Base-by-base conservation (phyloP, 1,140 invertebrate genomes). In the Lepidurus arcticus region DNA sequence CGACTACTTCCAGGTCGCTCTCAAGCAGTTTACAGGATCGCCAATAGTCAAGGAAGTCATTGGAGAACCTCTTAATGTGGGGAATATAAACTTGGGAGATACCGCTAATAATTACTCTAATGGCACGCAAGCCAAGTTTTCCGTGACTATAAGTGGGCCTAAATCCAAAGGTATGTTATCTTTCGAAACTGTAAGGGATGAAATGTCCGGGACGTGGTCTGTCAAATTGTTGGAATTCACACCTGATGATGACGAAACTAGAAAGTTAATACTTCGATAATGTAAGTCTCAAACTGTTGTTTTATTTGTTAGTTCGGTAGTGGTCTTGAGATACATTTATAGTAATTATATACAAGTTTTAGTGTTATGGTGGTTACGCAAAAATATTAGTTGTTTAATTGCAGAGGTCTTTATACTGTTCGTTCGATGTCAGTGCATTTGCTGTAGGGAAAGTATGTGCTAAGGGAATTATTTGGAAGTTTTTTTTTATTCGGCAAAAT, bases 51-150 rank as follows among this genome's bases (percentile, higher is more conserved):
- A 89, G 0, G 80, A 86, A 73, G 84, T 89, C 73, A 82, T 91
- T 53, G 90, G 90, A 16, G 88, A 91, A 82, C 90, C 90, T 0
- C 90, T 91, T 8, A 88, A 87, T 83, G 89, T 89, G 47, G 86
- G 84, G 26, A 85, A 84, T 21, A 87, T 90, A 76, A 88, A 90
- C 83, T 82, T 91, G 47, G 85, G 83, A 1, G 86, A 90, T 80
- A 80, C 78, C 7, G 82, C 84, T 79, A 87, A 87, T 74, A 90
- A 90, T 83, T 87, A 82, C 79, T 86, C 86, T 79, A 85, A 89
- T 81, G 85, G 83, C 9, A 81, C 84, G 13, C 82, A 80, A 10
- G 90, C 89, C 8, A 85, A 87, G 80, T 89, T 90, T 84, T 84
- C 87, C 83, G 84, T 91, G 24, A 87, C 88, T 1, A 86, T 91